Evolutionary conservation across 2,113 vertebrate genomes (phyloP), one percentile per base, ranked within the genome.

Genomic region (Cynopterus brachyotis): DNA sequence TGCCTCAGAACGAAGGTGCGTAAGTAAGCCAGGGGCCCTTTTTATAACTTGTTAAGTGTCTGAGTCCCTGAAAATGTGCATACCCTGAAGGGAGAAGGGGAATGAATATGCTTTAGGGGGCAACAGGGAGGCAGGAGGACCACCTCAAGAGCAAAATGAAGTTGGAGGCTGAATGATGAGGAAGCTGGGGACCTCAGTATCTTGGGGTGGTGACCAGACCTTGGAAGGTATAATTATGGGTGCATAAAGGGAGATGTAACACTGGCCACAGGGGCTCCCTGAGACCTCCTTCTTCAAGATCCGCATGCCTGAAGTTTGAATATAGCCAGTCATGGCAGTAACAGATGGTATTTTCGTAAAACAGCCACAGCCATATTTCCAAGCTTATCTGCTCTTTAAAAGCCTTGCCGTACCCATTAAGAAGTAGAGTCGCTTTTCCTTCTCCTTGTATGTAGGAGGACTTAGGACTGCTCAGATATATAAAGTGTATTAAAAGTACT

Each of bases 301-400:
- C 24, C 30, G 28, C 57, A 60, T 10, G 3, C 17, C 67, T 53
- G 3, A 6, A 32, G 37, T 53, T 78, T 42, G 32, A 81, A 42
- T 24, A 35, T 0, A 64, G 32, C 1, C 1, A 32, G 2, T 13
- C 12, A 19, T 12, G 42, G 22, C 28, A 30, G 3, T 5, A 15
- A 15, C 40, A 28, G 47, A 5, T 37, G 57, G 8, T 13, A 8
- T 40, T 57, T 76, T 30, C 37, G 62, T 19, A 16, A 50, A 50
- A n/a, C 10, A 42, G 2, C 24, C n/a, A 55, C 12, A 10, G 28
- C 30, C 9, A 3, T 35, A 24, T 13, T 5, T 66, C 75, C 73
- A 60, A 7, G 20, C 24, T 32, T 28, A 6, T n/a, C 7, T 30
- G 6, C 9, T 75, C 35, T 47, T 70, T 47, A 7, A 50, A 9